Percentiles rank a stretch among this genome's conserved stretches.
Evolutionary conservation across 2,797 vertebrate genomes (phyloP).

Genomic region (Chelidonichthys spinosus): DNA sequence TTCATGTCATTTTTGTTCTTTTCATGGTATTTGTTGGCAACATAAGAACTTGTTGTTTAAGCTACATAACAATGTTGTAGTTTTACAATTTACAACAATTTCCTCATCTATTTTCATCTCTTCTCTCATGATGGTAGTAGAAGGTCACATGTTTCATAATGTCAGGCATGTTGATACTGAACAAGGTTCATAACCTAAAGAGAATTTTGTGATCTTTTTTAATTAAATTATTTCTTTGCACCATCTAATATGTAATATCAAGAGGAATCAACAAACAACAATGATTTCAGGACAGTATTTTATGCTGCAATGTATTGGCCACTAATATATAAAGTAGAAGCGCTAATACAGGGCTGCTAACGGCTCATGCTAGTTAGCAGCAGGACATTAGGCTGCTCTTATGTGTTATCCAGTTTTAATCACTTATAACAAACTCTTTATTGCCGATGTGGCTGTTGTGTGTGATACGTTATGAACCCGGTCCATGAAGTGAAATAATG

Average conservation of each 20-base stretch:
- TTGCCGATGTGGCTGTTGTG: background rate
- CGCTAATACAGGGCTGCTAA: background rate
- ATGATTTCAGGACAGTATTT: slow-evolving; percentile 1
- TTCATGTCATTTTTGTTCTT: background rate
- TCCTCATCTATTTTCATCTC: background rate
- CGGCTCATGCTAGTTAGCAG: background rate
- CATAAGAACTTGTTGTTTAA: too few relatives aligned
- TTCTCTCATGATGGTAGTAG: background rate
- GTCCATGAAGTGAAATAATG: background rate
- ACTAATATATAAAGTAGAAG: background rate
- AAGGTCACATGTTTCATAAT: background rate
- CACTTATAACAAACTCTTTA: background rate
- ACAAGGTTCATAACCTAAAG: background rate
- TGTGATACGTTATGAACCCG: background rate
- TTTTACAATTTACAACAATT: too few relatives aligned
- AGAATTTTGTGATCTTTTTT: background rate
- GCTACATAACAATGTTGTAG: too few relatives aligned
- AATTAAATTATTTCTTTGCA: background rate
- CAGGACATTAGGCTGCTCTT: too few relatives aligned
- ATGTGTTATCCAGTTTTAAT: background rate
- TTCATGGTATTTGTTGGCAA: background rate
- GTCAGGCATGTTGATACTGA: background rate
- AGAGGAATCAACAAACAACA: background rate
- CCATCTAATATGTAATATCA: background rate
- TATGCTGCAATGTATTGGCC: background rate